Base-by-base conservation (phyloP, 2,888 invertebrate genomes). In the Tineola bisselliella region DNA sequence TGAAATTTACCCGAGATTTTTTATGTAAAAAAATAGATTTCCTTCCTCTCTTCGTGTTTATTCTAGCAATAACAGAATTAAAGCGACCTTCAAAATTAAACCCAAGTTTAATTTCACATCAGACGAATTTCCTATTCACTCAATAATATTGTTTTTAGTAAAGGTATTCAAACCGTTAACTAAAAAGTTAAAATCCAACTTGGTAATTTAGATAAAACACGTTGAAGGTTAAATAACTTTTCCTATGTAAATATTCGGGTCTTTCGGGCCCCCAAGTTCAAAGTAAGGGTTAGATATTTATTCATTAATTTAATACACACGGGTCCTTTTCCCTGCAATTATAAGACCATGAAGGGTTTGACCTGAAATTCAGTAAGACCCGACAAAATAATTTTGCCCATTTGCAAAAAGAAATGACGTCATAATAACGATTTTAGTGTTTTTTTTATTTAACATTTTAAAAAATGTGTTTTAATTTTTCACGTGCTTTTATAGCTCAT, bases 241-340 rank as follows among this genome's bases (percentile, higher is more conserved):
- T 54, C 25, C 54, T 54, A 54, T 54, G 25, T 54, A 54, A 54
- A 54, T 54, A 54, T 54, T 54, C 48, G 17, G 54, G n/a, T 12
- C 25, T 54, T 54, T 48, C 15, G 3, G 13, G 15, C 48, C 43
- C n/a, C 52, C 25, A 54, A n/a, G 5, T 54, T 54, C 54, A 54
- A 54, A 54, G 48, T 48, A 54, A 54, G 54, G 48, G 54, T 25
- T 17, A 52, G 18, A 56, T 56, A 30, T 56, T 58, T 58, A 58
- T 58, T 58, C 58, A 58, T 58, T 58, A 58, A 58, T 58, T 58
- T 58, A 33, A 58, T 33, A 58, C 33, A 58, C 58, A 33, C 17
- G 33, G 58, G 58, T 33, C 33, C 58, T 58, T 58, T 58, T n/a
- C 1, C 31, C 54, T 18, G 54, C n/a, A 54, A 58, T 33, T 33